These are phyloP conservation scores for Odocoileus hemionus DNA, from an alignment of 2,113 vertebrate species.

Conservation along the genomic window DNA sequence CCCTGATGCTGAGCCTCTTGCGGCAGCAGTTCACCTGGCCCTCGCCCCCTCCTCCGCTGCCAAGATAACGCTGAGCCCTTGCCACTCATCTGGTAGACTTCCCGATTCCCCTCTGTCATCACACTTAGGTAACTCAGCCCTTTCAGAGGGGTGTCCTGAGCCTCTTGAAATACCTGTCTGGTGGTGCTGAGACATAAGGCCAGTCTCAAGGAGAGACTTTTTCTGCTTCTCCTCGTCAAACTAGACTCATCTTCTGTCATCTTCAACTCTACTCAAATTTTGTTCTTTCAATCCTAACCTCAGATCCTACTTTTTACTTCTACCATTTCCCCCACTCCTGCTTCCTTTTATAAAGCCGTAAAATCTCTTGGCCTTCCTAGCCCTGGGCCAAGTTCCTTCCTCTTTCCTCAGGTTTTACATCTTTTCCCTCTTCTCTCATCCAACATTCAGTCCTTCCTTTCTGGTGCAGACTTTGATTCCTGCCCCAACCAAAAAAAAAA, in stretches of 20 bases:
- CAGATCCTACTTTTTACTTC: background rate
- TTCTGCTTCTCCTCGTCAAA: background rate
- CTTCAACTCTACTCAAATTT: background rate
- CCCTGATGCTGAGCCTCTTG: background rate
- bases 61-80: background rate
- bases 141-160: background rate
- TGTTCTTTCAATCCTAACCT: background rate
- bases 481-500: background rate
- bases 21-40: background rate
- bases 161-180: background rate
- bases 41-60: no score
- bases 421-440: background rate
- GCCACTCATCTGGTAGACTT: background rate
- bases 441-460: background rate
- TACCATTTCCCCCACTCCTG: background rate
- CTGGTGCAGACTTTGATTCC: background rate
- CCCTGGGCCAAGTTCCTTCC: background rate
- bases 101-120: background rate
- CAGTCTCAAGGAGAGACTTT: background rate
- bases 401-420: background rate
- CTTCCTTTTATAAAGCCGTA: background rate
- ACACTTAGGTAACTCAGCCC: background rate
- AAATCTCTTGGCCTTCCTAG: background rate
- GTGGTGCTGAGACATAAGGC: background rate
- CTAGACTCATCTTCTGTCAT: background rate